phyloP scores from a whole-genome alignment of 2,113 vertebrate species.

The Regulus satrapa region DNA sequence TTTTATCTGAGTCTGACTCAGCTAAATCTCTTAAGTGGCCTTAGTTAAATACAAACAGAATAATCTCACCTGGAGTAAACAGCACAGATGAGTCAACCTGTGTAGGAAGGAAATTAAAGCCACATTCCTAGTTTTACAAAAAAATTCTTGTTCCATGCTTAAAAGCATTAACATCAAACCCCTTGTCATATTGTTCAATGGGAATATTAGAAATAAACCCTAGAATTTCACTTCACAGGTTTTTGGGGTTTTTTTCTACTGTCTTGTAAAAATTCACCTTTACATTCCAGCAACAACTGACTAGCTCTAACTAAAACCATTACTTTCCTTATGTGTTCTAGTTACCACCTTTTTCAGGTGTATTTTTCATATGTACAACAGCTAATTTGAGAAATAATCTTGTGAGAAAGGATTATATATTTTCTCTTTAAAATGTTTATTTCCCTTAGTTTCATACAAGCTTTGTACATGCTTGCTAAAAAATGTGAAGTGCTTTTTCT shows the following conservation, averaged over 20 bases:
- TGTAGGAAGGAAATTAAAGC: neutral
- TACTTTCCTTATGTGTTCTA: neutral
- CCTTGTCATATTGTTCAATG: neutral
- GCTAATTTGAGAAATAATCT: neutral
- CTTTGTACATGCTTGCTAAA: neutral
- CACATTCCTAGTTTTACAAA: neutral
- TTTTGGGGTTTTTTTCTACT: neutral
- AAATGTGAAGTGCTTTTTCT: too few relatives aligned
- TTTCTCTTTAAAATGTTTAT: neutral
- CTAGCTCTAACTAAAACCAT: neutral
- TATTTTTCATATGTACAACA: neutral
- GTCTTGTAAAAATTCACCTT: neutral
- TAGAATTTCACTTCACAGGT: neutral
- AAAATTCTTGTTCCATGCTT: neutral
- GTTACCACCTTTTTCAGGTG: neutral
- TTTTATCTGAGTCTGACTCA: neutral
- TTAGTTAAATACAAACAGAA: neutral
- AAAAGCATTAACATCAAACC: neutral
- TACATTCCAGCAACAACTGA: neutral
- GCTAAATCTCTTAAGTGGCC: neutral
- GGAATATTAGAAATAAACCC: neutral
- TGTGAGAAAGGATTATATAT: neutral
- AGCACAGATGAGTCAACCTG: neutral
- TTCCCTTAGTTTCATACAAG: neutral
- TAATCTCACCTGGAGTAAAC: neutral